phyloP scores from a whole-genome alignment of 2,797 vertebrate genomes.

The Enteromius viviparus region DNA sequence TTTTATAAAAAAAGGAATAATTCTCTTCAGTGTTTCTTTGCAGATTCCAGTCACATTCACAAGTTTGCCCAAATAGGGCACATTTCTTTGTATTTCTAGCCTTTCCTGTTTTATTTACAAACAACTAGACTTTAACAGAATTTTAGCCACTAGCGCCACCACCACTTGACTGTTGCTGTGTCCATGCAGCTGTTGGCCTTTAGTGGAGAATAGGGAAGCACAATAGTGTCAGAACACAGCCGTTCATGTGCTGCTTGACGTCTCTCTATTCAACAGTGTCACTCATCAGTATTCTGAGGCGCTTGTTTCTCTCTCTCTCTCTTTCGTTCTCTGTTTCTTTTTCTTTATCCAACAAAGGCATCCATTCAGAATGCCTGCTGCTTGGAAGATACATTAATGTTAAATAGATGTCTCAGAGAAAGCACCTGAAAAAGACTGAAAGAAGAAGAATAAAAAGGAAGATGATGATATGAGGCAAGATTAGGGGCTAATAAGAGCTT shows the following conservation, averaged over 20 bases:
- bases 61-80: not conserved
- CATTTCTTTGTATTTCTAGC: slow-evolving; percentile 2
- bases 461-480: not conserved
- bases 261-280: slow-evolving; percentile 29
- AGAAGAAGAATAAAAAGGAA: not conserved
- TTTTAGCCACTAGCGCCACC: not conserved
- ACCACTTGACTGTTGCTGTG: slow-evolving; percentile 10
- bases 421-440: not conserved
- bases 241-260: slow-evolving; percentile 23
- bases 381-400: slow-evolving; percentile 11
- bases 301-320: slow-evolving; percentile 35
- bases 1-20: not conserved
- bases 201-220: slow-evolving; percentile 12
- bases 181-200: slow-evolving; percentile 17
- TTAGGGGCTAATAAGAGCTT: not conserved
- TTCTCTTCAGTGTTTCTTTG: not conserved
- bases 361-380: slow-evolving; percentile 43
- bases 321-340: slow-evolving; percentile 8
- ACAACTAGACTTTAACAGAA: not conserved
- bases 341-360: slow-evolving; percentile 41
- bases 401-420: slow-evolving; percentile 25
- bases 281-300: slow-evolving; percentile 54
- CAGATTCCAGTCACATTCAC: not conserved
- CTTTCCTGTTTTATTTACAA: slow-evolving; percentile 2
- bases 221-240: slow-evolving; percentile 26